A percentile compares a stretch with the other conserved stretches of the same genome.
phyloP scores from a whole-genome alignment of 2,888 invertebrate genomes.

The Subacronicta megacephala region DNA sequence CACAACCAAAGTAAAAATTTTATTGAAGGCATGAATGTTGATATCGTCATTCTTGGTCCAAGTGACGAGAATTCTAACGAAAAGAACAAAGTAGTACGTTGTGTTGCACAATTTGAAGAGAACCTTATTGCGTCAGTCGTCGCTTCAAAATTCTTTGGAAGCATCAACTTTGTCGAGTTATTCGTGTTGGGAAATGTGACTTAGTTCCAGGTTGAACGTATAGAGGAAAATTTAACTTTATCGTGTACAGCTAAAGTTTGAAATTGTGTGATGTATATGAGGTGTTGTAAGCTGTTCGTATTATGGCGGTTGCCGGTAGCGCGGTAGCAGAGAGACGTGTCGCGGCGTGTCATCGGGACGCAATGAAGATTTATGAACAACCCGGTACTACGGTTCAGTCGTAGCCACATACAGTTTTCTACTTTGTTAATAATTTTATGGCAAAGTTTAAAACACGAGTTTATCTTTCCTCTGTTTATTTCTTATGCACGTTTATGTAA shows the following conservation, averaged over 20 bases:
- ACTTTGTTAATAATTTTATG: constrained; percentile 74
- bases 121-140: constrained; percentile 68
- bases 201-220: constrained; percentile 59
- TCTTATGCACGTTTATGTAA: constrained; percentile 58
- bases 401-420: constrained; percentile 76
- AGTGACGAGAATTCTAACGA: constrained; percentile 77
- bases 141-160: constrained; percentile 68
- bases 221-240: constrained; percentile 46
- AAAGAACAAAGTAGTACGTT: constrained; percentile 83
- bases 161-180: constrained; percentile 69
- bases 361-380: constrained; percentile 89
- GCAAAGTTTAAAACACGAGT: constrained; percentile 62
- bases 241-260: constrained; percentile 41
- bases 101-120: constrained; percentile 63
- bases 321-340: constrained; percentile 88
- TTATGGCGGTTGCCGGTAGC: constrained; percentile 68
- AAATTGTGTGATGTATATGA: constrained; percentile 45
- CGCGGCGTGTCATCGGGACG: constrained; percentile 89
- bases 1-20: constrained; percentile 49
- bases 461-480: constrained; percentile 58
- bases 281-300: constrained; percentile 69
- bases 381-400: constrained; percentile 78
- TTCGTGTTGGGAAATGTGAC: constrained; percentile 75
- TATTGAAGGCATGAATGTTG: constrained; percentile 21
- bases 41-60: constrained; percentile 71